Evolutionary conservation across 2,797 vertebrate genomes (phyloP).

Genomic region (Falco naumanni): DNA sequence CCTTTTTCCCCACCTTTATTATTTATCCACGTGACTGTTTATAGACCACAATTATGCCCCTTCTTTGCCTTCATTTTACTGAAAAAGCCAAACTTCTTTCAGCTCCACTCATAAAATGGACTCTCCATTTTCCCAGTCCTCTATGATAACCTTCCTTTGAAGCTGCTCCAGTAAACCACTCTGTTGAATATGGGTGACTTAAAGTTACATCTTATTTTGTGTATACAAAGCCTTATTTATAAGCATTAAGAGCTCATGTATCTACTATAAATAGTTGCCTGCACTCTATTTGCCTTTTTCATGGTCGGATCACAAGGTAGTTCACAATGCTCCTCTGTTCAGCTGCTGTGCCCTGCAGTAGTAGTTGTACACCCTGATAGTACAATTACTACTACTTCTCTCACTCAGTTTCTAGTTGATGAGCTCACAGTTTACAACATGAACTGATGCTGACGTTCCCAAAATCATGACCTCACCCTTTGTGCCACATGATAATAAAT

Average conservation of each 20-base stretch:
- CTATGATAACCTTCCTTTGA: constrained; percentile 56
- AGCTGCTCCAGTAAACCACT: constrained; percentile 46
- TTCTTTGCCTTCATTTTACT: constrained; percentile 11
- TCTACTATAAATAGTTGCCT: constrained; percentile 52
- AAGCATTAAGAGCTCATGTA: constrained; percentile 30
- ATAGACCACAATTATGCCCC: constrained; percentile 5
- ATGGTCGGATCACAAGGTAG: constrained; percentile 39
- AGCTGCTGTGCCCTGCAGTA: background rate
- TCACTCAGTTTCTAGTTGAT: background rate
- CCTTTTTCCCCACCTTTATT: background rate
- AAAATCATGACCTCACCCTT: background rate
- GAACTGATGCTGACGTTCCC: background rate
- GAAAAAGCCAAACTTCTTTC: background rate
- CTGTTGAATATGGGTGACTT: constrained; percentile 19
- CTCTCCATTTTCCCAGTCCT: constrained; percentile 18
- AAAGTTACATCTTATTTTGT: constrained; percentile 63
- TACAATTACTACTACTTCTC: background rate
- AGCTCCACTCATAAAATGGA: constrained; percentile 10
- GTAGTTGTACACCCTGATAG: background rate
- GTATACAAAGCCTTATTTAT: constrained; percentile 61
- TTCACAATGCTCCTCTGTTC: constrained; percentile 50
- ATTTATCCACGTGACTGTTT: constrained; percentile 14
- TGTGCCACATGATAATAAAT: background rate
- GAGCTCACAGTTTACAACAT: background rate
- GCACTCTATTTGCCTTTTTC: constrained; percentile 43